Conservation (phyloP, 2,797 vertebrate species). For the Manis crassicaudata region DNA sequence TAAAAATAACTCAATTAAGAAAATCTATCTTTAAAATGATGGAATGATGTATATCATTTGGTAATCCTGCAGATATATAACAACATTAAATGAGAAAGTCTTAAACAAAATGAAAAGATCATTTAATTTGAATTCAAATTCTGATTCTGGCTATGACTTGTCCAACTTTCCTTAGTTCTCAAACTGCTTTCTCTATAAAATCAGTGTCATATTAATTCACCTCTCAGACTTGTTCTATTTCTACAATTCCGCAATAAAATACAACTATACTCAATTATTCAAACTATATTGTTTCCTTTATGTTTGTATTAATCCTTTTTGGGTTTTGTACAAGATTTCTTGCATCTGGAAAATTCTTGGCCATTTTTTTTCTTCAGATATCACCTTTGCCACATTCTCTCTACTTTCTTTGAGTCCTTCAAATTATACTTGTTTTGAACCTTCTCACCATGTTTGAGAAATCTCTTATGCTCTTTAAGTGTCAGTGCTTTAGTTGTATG, state of each 20-base stretch:
- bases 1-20: background rate
- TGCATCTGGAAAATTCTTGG: background rate
- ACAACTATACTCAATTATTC: background rate
- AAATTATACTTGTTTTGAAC: background rate
- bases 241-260: background rate
- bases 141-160: background rate
- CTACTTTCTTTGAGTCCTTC: background rate
- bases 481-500: background rate
- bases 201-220: background rate
- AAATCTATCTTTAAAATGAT: background rate
- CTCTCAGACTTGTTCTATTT: background rate
- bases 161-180: background rate
- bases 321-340: background rate
- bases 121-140: background rate
- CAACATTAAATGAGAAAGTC: background rate
- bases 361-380: background rate
- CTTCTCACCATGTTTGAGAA: background rate
- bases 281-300: background rate
- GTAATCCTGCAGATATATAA: background rate
- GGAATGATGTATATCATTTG: background rate
- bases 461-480: background rate
- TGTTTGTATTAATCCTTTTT: background rate
- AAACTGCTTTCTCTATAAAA: background rate
- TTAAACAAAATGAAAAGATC: background rate
- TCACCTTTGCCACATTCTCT: background rate